Base-by-base conservation (phyloP, 37 sponge, comb jelly and placozoan species). In the Lycopodina hypogea region DNA sequence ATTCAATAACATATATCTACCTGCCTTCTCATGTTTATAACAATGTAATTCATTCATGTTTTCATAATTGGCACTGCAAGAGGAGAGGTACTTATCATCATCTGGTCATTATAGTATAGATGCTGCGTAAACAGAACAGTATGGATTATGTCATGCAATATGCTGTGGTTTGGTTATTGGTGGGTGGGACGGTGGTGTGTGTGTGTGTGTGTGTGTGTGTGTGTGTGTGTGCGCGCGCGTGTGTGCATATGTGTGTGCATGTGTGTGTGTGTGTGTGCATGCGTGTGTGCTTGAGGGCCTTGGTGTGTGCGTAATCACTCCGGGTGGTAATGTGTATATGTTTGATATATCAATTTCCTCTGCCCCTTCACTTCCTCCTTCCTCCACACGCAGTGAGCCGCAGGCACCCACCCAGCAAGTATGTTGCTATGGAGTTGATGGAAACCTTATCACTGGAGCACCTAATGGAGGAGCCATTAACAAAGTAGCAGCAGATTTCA, bases 401-500 rank as follows among this genome's bases (percentile, higher is more conserved):
- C n/a, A n/a, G n/a, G n/a, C n/a, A 65, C 35, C 66, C 4, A 30
- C 66, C 2, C 38, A 48, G n/a, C 81, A 80, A 45, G 66, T 70
- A 29, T 80, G 81, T 56, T 80, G 81, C 42, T 80, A 80, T 56
- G 61, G 57, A n/a, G 14, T 1, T 4, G 28, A 56, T 7, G 77
- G 69, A 37, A 67, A 42, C 51, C 68, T 74, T 1, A 21, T 67
- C 26, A 48, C 39, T 30, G 69, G 69, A 1, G 2, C 28, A 34
- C 42, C 33, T 18, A 38, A 62, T 50, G 85, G 85, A 28, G 85
- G 85, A 28, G 59, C 85, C 32, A 41, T 78, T 0, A 56, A 62
- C 41, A 36, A 34, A 4, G 62, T 63, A 2, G n/a, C 78, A 38
- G 63, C 56, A 64, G 26, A 24, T 34, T 41, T 8, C n/a, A 74